A percentile compares a stretch with the other conserved stretches of the same genome.
phyloP scores from a whole-genome alignment of 2,113 vertebrate genomes.

The Tenrec ecaudatus region DNA sequence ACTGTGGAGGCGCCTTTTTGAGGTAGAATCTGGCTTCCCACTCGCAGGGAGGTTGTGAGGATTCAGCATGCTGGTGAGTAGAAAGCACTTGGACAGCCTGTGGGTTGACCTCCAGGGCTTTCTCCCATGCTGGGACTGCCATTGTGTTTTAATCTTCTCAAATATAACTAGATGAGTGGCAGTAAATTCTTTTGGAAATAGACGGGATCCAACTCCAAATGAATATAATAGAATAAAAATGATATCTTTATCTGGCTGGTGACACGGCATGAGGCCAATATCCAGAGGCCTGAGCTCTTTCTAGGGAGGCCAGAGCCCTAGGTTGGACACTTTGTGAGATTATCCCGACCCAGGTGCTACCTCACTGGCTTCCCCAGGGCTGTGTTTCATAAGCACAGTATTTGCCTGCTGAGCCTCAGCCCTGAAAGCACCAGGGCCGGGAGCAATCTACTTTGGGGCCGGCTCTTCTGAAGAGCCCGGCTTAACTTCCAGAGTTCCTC shows the following conservation, averaged over 20 bases:
- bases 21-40: background rate
- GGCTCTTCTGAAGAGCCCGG: background rate
- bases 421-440: background rate
- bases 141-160: background rate
- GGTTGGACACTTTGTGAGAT: background rate
- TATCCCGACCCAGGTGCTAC: background rate
- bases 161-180: constrained; percentile 4
- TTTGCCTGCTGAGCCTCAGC: background rate
- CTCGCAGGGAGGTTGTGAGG: background rate
- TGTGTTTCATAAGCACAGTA: constrained; percentile 27
- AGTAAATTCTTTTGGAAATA: constrained; percentile 44
- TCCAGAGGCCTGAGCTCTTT: background rate
- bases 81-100: background rate
- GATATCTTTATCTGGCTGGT: background rate
- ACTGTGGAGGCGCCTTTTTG: background rate
- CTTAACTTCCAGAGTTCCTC: background rate
- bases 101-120: background rate
- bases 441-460: background rate
- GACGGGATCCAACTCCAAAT: background rate
- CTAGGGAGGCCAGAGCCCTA: background rate
- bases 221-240: background rate
- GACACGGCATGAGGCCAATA: background rate
- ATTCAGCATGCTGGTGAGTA: background rate
- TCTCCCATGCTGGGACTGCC: background rate
- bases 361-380: background rate